Conservation (phyloP, 2,797 vertebrate species). For the Cichlasoma orientale region DNA sequence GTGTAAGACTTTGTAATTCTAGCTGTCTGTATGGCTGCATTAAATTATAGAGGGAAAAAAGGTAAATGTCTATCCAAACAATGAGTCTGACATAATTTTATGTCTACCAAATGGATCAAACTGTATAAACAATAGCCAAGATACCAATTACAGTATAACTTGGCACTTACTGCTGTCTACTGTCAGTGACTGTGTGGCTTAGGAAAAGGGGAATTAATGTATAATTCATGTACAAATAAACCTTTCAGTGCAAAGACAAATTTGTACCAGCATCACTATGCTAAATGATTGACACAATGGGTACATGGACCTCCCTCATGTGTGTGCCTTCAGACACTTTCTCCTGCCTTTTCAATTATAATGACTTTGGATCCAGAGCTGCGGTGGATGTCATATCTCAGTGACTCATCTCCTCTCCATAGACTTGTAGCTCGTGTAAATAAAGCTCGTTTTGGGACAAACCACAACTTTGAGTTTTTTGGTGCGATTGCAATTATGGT, state of each 20-base stretch:
- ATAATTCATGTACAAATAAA: conserved; percentile 70
- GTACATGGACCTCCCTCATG: conserved; percentile 55
- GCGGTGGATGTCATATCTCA: conserved; percentile 65
- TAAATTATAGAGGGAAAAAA: conserved; percentile 9
- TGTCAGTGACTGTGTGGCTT: conserved; percentile 30
- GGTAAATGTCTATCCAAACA: conserved; percentile 14
- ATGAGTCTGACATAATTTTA: conserved; percentile 14
- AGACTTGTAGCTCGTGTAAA: conserved; percentile 59
- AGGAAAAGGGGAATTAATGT: conserved; percentile 49
- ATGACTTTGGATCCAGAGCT: conserved; percentile 70
- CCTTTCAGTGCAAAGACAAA: conserved; percentile 60
- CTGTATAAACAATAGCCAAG: conserved; percentile 33
- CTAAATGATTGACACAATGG: conserved; percentile 75
- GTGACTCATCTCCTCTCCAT: conserved; percentile 54
- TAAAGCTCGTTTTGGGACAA: conserved; percentile 52
- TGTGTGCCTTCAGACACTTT: conserved; percentile 64
- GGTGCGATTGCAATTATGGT: conserved; percentile 36
- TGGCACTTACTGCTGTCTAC: conserved; percentile 33
- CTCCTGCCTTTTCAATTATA: conserved; percentile 71
- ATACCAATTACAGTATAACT: conserved; percentile 44
- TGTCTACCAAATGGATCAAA: conserved; percentile 26
- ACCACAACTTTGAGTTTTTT: conserved; percentile 33
- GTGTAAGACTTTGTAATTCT: background rate
- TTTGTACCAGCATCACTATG: conserved; percentile 38
- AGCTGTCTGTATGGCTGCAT: background rate